Percentiles rank a stretch among this genome's conserved stretches.
Conservation (phyloP, 2,797 vertebrate species). For the Microctenopoma stevenorrisi region DNA sequence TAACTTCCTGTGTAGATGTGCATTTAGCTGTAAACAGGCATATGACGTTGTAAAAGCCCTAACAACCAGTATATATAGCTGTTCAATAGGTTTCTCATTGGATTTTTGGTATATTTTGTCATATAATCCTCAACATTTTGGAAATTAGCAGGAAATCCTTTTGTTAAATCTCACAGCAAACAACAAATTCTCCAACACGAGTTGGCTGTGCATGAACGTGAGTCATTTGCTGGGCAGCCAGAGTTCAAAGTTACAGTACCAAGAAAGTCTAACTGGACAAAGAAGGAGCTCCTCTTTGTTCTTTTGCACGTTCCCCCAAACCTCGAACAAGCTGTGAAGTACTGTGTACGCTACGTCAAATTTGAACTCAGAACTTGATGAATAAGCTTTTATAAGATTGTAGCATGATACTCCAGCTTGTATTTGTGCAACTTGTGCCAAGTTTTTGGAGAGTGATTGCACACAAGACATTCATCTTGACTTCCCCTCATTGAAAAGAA, state of each 20-base stretch:
- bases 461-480: too few species aligned
- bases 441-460: too few species aligned
- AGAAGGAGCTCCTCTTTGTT: slow-evolving; percentile 24
- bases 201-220: slow-evolving; percentile 11
- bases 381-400: too few species aligned
- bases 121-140: not conserved
- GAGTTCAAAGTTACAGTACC: slow-evolving; percentile 18
- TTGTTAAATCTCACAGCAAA: not conserved
- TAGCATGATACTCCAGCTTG: too few species aligned
- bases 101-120: not conserved
- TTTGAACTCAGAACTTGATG: too few species aligned
- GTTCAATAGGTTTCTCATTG: not conserved
- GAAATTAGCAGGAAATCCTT: not conserved
- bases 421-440: too few species aligned
- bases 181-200: not conserved
- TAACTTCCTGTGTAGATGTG: slow-evolving; percentile 12
- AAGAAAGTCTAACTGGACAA: slow-evolving; percentile 45
- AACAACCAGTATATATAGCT: not conserved
- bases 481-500: too few species aligned
- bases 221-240: slow-evolving; percentile 23
- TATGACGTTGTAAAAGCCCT: not conserved
- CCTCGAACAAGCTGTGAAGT: too few species aligned
- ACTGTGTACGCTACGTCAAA: too few species aligned
- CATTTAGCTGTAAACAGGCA: slow-evolving; percentile 18
- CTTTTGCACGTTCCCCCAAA: too few species aligned